Base-by-base conservation (phyloP, 2,888 invertebrate genomes). In the Pollenia amentaria region DNA sequence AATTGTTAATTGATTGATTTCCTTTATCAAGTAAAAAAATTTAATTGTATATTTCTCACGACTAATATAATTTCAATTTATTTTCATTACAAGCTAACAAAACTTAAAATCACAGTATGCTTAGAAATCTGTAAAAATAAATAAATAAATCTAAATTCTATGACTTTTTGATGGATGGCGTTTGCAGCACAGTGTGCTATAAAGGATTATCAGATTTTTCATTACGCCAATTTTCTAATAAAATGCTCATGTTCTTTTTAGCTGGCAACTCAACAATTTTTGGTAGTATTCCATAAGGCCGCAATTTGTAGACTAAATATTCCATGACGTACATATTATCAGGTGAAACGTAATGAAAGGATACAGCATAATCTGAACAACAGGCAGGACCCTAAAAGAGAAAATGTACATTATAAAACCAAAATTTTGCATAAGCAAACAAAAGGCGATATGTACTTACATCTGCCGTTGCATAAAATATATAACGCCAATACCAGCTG, bases 401-500 rank as follows among this genome's bases (percentile, higher is more conserved):
- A 78, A 46, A 44, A 51, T 1, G 8, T 18, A 29, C 29, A 29
- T 29, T 10, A 2, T 38, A 11, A 69, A 44, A 29, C 51, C 2
- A 38, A 51, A 40, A 51, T 38, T 21, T 14, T 6, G 21, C 8
- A 21, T 55, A 21, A 55, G 10, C 14, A 70, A 12, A 18, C 11
- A 64, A 3, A n/a, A n/a, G 4, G 4, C 3, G 4, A 29, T 29
- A 29, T 29, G 6, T 53, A 78, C 87, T 87, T 83, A 90, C 91
- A 87, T 97, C 97, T 92, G 97, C 96, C 57, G 96, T 95, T n/a
- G 97, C 96, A 91, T 99, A 98, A 93, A 96, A 99, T 89, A 97
- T 97, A 92, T 98, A 99, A 90, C 96, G 95, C 97, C 97, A 98
- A 93, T 98, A 99, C 99, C 99, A 99, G 92, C 97, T 97, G 51